Evolutionary conservation across 2,797 vertebrate species (phyloP), one percentile per base, ranked within the genome.

Genomic region (Sebastes paucispinis): DNA sequence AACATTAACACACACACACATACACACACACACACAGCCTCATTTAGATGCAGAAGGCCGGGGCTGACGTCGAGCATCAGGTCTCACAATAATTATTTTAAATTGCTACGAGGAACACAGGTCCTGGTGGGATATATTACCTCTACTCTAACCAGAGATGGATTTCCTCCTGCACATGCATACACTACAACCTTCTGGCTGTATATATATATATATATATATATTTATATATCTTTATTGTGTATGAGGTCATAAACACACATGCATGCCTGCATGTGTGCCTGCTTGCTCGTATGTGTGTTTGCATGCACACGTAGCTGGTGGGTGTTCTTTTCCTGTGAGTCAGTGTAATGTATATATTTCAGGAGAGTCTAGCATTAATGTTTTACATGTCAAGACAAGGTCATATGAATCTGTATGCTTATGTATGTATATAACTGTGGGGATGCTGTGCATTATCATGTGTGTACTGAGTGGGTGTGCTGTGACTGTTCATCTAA

Each of bases 51-150:
- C 96, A 96, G 95, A 95, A 95, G 81, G 95, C 95, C 96, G 95
- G 96, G 64, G 94, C 96, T 97, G 96, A 96, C 95, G 96, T 97
- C 96, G 96, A 97, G 95, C 96, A 97, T 97, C 96, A 96, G 97
- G 96, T 97, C 96, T 97, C 97, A 97, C 96, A 97, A 97, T 97
- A 97, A 98, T 98, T 98, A 97, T 97, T 97, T 98, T 97, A 97
- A 97, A 98, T 97, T 97, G 97, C 97, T 97, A 97, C 93, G 95
- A 97, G 96, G 96, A 97, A 96, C 95, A 95, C 96, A 92, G 95
- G 96, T 97, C 97, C 97, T 98, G 94, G 96, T 97, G 97, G 97
- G 96, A 97, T 97, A 96, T 97, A 97, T 97, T 97, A 97, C 96
- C 96, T 96, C 93, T 93, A 95, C 96, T 96, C 96, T 97, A 97